A percentile compares a stretch with the other conserved stretches of the same genome.
Evolutionary conservation across 2,113 vertebrate genomes (phyloP).

Genomic region (Lagopus leucura): DNA sequence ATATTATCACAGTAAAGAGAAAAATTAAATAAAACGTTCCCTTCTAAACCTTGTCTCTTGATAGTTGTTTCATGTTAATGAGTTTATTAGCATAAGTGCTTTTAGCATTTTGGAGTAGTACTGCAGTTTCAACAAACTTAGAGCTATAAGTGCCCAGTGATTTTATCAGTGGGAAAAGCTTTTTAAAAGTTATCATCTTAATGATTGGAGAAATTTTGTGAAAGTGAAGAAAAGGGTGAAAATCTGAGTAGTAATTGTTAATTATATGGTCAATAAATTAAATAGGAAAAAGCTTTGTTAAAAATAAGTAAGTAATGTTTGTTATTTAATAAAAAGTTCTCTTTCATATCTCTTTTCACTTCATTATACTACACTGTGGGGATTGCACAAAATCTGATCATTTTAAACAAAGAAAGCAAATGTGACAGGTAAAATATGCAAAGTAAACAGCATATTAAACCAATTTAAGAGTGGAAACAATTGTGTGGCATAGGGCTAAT

Average conservation of each 20-base stretch:
- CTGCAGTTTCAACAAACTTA: background rate
- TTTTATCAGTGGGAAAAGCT: slow-evolving; percentile 2
- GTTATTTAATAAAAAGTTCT: background rate
- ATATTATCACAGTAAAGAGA: background rate
- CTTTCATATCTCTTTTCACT: background rate
- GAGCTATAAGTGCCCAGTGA: background rate
- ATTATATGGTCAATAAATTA: background rate
- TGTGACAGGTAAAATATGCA: background rate
- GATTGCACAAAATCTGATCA: background rate
- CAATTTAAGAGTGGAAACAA: background rate
- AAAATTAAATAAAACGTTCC: slow-evolving; percentile 4
- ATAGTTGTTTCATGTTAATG: background rate
- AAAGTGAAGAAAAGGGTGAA: background rate
- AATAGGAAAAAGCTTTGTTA: background rate
- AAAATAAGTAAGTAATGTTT: background rate
- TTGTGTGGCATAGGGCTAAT: background rate
- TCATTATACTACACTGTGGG: background rate
- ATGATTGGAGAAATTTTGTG: background rate
- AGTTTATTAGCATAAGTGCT: slow-evolving; percentile 1
- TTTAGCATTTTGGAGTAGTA: slow-evolving; percentile 9
- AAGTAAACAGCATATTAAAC: background rate
- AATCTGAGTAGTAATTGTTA: background rate
- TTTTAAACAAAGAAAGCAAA: background rate
- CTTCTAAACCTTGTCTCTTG: background rate
- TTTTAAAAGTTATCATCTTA: background rate